phyloP scores from a whole-genome alignment of 2,797 vertebrate genomes.

The Carapus acus region DNA sequence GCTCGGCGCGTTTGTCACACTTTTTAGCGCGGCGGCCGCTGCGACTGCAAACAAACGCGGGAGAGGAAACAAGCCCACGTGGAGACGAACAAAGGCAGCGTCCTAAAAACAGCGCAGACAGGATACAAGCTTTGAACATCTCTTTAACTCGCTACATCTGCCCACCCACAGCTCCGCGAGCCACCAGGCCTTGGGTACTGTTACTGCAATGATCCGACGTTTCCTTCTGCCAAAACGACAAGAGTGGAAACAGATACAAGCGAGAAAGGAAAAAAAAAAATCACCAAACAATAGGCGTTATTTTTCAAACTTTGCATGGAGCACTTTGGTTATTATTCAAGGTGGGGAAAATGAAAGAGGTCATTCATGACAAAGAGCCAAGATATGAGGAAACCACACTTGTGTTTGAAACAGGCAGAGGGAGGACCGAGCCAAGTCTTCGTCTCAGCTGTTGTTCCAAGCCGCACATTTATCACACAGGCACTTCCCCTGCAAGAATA shows the following conservation, averaged over 20 bases:
- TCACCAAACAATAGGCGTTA: slow-evolving; percentile 44
- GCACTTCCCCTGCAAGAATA: slow-evolving; percentile 68
- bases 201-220: slow-evolving; percentile 61
- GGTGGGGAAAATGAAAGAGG: slow-evolving; percentile 69
- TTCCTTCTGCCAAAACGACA: slow-evolving; percentile 60
- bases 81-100: neutral
- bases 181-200: slow-evolving; percentile 54
- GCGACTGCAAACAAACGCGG: neutral
- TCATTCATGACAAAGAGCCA: slow-evolving; percentile 75
- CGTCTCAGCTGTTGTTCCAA: slow-evolving; percentile 77
- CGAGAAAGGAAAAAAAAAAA: slow-evolving; percentile 37
- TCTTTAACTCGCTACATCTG: slow-evolving; percentile 32
- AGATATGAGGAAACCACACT: slow-evolving; percentile 76
- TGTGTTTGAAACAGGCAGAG: slow-evolving; percentile 70
- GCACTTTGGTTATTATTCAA: slow-evolving; percentile 72
- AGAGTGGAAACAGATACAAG: slow-evolving; percentile 65
- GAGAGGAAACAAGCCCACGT: slow-evolving; percentile 24
- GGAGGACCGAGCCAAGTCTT: slow-evolving; percentile 60
- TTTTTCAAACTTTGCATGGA: slow-evolving; percentile 70
- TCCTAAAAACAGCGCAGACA: slow-evolving; percentile 19
- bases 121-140: slow-evolving; percentile 41
- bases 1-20: slow-evolving; percentile 15
- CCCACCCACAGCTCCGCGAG: slow-evolving; percentile 38
- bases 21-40: neutral
- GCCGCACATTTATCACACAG: slow-evolving; percentile 73